phyloP scores from a whole-genome alignment of 2,113 vertebrate species.

The Crypturellus undulatus region DNA sequence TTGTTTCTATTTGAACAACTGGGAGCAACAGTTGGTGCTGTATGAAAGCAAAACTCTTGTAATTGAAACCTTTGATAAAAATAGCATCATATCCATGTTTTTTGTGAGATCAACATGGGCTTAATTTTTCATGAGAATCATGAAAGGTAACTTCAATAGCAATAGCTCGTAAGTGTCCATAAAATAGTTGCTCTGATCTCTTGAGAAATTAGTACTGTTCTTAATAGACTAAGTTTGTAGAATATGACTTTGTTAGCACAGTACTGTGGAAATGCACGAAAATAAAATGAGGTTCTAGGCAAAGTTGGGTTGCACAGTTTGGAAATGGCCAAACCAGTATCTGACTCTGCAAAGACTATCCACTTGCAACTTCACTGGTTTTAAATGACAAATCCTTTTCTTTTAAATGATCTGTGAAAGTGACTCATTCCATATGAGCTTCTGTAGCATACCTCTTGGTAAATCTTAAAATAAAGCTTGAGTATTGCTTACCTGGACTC shows the following conservation, averaged over 20 bases:
- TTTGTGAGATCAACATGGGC: no score
- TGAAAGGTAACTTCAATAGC: background rate
- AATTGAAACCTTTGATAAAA: background rate
- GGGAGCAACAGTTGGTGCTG: background rate
- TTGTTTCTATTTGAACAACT: background rate
- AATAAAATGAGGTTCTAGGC: background rate
- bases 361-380: background rate
- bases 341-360: background rate
- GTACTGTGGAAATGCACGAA: background rate
- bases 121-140: background rate
- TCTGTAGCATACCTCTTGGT: background rate
- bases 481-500: background rate
- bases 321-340: background rate
- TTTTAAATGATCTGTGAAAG: background rate
- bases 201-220: background rate
- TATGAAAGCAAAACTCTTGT: background rate
- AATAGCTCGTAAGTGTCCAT: background rate
- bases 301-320: background rate
- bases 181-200: background rate
- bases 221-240: background rate
- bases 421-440: background rate
- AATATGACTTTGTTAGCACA: background rate
- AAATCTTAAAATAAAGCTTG: background rate
- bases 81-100: background rate
- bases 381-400: background rate